These are phyloP conservation scores for Coelogynopora nodosa DNA, from an alignment of 2,888 invertebrate species.

Conservation along the genomic window DNA sequence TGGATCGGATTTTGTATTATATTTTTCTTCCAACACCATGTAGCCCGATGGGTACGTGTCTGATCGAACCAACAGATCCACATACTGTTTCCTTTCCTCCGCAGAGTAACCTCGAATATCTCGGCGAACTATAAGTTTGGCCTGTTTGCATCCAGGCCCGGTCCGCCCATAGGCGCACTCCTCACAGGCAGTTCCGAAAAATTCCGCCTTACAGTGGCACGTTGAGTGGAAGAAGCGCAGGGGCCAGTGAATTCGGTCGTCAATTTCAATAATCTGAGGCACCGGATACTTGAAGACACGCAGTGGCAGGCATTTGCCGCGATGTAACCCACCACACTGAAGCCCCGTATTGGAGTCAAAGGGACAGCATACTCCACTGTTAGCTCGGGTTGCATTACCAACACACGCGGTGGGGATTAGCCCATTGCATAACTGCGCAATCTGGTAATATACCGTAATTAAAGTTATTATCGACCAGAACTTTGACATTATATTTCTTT, in stretches of 20 bases:
- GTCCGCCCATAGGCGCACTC: constrained; percentile 18
- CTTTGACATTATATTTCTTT: too few species aligned
- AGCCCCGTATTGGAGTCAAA: neutral
- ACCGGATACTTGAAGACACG: neutral
- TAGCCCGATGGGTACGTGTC: constrained; percentile 34
- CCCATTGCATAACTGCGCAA: neutral
- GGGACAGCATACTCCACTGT: neutral
- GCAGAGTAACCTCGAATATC: constrained; percentile 7
- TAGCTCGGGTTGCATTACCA: neutral
- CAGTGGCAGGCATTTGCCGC: neutral
- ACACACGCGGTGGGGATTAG: neutral
- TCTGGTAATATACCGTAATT: too few species aligned
- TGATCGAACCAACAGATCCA: neutral
- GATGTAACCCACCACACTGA: neutral
- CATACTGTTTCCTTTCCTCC: neutral
- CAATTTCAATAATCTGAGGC: neutral
- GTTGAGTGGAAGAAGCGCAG: constrained; percentile 15
- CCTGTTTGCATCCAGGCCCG: neutral
- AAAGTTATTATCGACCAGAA: too few species aligned
- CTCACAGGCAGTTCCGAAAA: constrained; percentile 23
- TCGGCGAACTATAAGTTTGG: neutral
- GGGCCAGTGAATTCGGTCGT: constrained; percentile 42
- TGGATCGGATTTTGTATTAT: constrained; percentile 40
- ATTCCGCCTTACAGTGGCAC: constrained; percentile 36
- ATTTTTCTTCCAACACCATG: constrained; percentile 24